Percentiles rank a stretch among this genome's conserved stretches.
These are phyloP conservation scores for Apostichopus parvimensis DNA, from an alignment of 35 echinoderm and acorn worm genomes.

Conservation along the genomic window DNA sequence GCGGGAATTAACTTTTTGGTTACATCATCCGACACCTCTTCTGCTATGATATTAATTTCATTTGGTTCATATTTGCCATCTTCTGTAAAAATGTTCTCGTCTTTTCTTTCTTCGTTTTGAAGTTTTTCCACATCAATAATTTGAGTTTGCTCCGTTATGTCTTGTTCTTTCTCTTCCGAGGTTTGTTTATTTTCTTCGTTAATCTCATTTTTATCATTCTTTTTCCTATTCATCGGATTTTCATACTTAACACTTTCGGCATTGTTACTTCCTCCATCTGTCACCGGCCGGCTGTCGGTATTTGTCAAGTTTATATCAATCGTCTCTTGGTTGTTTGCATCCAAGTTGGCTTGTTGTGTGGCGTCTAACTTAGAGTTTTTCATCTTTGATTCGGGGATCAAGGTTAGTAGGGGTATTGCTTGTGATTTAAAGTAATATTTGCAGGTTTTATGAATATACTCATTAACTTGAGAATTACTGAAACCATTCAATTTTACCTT, in stretches of 20 bases:
- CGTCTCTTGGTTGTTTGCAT: no score
- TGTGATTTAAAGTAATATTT: slow-evolving; percentile 1
- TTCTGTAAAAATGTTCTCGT: background rate
- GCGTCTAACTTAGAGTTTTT: background rate
- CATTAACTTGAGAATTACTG: background rate
- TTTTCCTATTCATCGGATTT: background rate
- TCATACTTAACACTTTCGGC: background rate
- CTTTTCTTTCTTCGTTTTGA: no score
- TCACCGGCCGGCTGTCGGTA: no score
- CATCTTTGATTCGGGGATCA: background rate
- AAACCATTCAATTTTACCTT: slow-evolving; percentile 11
- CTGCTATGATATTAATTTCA: background rate
- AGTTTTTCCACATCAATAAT: no score
- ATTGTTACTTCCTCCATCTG: background rate
- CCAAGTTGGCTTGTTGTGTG: no score
- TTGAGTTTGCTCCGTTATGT: no score
- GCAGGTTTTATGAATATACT: slow-evolving; percentile 2
- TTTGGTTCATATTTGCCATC: background rate
- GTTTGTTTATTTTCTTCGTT: no score
- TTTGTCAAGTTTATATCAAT: no score
- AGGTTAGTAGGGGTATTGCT: background rate
- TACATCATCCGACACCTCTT: no score
- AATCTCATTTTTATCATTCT: no score
- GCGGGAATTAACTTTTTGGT: background rate
- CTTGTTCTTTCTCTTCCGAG: no score